Evolutionary conservation across 1,140 invertebrate genomes (phyloP).

Genomic region (Drosophila pallidifrons): DNA sequence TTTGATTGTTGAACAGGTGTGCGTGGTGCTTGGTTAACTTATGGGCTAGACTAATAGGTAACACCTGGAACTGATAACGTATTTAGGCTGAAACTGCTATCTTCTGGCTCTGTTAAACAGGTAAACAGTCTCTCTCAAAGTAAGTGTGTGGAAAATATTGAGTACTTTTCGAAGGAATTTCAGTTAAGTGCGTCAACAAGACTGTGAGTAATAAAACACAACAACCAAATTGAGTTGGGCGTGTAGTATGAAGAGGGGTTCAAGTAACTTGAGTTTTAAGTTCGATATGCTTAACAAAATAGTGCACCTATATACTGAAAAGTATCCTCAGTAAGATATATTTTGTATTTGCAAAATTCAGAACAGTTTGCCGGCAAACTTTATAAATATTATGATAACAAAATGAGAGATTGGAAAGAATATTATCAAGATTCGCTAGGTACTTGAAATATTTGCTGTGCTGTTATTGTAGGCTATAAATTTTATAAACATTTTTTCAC

Average conservation of each 20-base stretch:
- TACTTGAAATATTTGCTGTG: not conserved
- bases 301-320: not conserved
- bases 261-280: not conserved
- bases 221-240: not conserved
- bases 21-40: not conserved
- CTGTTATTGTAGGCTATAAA: not conserved
- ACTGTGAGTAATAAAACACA: not conserved
- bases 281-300: not conserved
- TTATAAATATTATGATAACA: too few species aligned
- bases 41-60: slow-evolving; percentile 31
- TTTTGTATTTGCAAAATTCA: too few species aligned
- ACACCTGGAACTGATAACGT: slow-evolving; percentile 38
- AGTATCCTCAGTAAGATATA: too few species aligned
- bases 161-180: slow-evolving; percentile 1
- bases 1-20: slow-evolving; percentile 1
- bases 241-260: not conserved
- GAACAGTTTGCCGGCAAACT: too few species aligned
- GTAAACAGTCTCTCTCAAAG: not conserved
- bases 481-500: not conserved
- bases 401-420: too few species aligned
- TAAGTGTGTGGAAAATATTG: slow-evolving; percentile 1
- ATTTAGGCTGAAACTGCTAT: slow-evolving; percentile 9
- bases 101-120: not conserved
- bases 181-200: not conserved
- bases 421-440: too few species aligned